A percentile compares a stretch with the other conserved stretches of the same genome.
Evolutionary conservation across 1,140 invertebrate genomes (phyloP).

Genomic region (Drosophila hydei): DNA sequence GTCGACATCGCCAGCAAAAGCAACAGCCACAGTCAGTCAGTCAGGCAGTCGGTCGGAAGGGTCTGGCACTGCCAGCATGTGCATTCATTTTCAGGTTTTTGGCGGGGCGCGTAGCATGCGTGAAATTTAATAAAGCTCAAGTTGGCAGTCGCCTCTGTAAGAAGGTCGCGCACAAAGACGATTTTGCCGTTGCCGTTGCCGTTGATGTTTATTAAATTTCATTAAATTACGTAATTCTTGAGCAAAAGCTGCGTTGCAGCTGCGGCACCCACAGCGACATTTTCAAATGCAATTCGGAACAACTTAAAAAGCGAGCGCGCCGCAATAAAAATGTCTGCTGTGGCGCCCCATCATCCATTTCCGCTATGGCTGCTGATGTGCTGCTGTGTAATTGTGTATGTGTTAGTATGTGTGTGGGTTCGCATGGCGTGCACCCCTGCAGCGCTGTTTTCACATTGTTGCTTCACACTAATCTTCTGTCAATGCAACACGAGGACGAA

Average conservation of each 20-base stretch:
- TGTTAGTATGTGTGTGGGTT: conserved; percentile 29
- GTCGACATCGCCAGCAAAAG: conserved; percentile 35
- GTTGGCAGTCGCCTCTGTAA: conserved; percentile 35
- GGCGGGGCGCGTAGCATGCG: conserved; percentile 63
- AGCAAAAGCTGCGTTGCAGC: conserved; percentile 47
- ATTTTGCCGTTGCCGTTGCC: conserved; percentile 66
- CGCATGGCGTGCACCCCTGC: conserved; percentile 47
- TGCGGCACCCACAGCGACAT: conserved; percentile 47
- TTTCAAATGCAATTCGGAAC: conserved; percentile 79
- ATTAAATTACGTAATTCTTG: conserved; percentile 78
- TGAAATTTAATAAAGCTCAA: conserved; percentile 79
- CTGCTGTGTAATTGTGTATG: conserved; percentile 9
- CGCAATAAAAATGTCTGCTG: conserved; percentile 77
- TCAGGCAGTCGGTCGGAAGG: not conserved
- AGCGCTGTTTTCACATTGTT: conserved; percentile 80
- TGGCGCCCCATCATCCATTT: conserved; percentile 61
- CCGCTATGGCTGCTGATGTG: conserved; percentile 36
- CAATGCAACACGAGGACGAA: conserved; percentile 76
- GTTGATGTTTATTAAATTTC: conserved; percentile 81
- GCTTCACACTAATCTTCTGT: conserved; percentile 81
- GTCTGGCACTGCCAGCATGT: conserved; percentile 41
- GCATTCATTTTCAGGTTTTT: conserved; percentile 78
- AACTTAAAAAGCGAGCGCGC: conserved; percentile 78
- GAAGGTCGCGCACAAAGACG: conserved; percentile 22
- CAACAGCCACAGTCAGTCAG: conserved; percentile 23